A percentile compares a stretch with the other conserved stretches of the same genome.
Evolutionary conservation across 2,797 vertebrate species (phyloP).

Genomic region (Pseudocheirus occidentalis): DNA sequence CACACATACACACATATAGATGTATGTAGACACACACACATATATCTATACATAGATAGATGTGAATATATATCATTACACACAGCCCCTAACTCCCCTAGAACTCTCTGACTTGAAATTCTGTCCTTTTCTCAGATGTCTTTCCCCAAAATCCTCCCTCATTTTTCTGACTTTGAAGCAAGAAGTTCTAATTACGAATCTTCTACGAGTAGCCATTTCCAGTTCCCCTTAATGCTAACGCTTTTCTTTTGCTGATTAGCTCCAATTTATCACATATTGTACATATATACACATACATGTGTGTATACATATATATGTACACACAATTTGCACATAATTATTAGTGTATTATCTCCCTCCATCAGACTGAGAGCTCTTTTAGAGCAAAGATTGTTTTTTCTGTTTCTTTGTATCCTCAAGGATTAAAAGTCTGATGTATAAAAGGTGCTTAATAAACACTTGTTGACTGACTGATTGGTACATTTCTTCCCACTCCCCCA

Average conservation of each 20-base stretch:
- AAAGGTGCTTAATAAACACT: not conserved
- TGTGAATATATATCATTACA: not conserved
- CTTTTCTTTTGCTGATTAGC: conserved; percentile 11
- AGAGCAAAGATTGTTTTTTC: not conserved
- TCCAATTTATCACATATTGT: not conserved
- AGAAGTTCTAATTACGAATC: not conserved
- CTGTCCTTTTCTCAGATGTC: not conserved
- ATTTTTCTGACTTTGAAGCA: not conserved
- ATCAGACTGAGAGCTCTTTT: not conserved
- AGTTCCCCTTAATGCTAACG: not conserved
- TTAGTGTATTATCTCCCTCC: not conserved
- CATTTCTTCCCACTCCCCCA: not conserved
- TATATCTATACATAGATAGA: not conserved
- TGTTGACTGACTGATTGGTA: not conserved
- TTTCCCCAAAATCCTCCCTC: not conserved
- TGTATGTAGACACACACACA: not conserved
- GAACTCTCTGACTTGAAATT: not conserved
- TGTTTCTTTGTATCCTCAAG: not conserved
- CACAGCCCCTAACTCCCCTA: not conserved
- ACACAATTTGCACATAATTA: not conserved
- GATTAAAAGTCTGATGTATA: not conserved
- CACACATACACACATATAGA: too few species aligned
- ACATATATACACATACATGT: too few species aligned
- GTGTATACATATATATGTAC: too few species aligned
- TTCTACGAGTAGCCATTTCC: not conserved